phyloP scores from a whole-genome alignment of 2,888 invertebrate genomes.

The Sesamia inferens region DNA sequence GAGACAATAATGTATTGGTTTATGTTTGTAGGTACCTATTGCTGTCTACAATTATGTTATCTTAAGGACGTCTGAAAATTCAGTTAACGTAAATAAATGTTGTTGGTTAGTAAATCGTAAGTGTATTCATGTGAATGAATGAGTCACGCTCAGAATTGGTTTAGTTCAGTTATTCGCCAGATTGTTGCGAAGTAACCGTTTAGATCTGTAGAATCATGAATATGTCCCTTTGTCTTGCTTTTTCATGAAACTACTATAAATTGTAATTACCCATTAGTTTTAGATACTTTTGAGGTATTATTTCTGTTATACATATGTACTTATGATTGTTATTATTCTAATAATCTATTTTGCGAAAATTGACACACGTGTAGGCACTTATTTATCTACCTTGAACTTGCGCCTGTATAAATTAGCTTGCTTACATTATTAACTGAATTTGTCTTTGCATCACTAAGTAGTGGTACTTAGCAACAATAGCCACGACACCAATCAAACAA shows the following conservation, averaged over 20 bases:
- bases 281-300: neutral
- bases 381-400: neutral
- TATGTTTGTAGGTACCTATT: constrained; percentile 7
- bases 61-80: constrained; percentile 61
- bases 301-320: constrained; percentile 7
- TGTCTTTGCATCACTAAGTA: neutral
- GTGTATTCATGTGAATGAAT: constrained; percentile 85
- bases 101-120: constrained; percentile 79
- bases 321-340: constrained; percentile 4
- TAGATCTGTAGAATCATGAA: constrained; percentile 21
- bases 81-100: constrained; percentile 78
- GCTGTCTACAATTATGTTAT: constrained; percentile 42
- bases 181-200: constrained; percentile 69
- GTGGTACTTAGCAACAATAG: constrained; percentile 5
- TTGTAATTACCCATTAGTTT: constrained; percentile 14
- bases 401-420: neutral
- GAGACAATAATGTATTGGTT: constrained; percentile 1
- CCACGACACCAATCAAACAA: constrained; percentile 9
- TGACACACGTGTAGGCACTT: neutral
- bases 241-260: constrained; percentile 8
- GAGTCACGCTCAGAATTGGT: constrained; percentile 85
- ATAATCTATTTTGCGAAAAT: neutral
- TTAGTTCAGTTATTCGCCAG: constrained; percentile 80
- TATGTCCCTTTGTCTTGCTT: constrained; percentile 24
- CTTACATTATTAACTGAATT: neutral